These are phyloP conservation scores for Dryas iulia DNA, from an alignment of 1,140 invertebrate species.

Conservation along the genomic window DNA sequence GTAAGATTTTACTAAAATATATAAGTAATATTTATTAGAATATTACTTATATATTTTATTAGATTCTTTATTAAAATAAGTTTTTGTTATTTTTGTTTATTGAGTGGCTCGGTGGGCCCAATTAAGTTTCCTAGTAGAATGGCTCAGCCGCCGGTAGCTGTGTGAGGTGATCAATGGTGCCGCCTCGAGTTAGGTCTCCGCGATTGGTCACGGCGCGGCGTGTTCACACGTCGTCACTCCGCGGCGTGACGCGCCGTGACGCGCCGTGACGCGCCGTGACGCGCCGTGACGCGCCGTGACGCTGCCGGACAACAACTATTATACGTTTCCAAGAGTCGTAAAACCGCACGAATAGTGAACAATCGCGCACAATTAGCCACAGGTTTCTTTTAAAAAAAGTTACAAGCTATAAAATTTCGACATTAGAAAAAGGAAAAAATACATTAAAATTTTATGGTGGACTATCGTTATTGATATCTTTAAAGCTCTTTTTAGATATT, in stretches of 20 bases:
- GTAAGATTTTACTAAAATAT: too few relatives aligned
- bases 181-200: constrained; percentile 1
- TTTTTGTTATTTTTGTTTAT: neutral
- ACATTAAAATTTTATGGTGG: too few relatives aligned
- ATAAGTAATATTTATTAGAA: too few relatives aligned
- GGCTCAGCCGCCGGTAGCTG: constrained; percentile 6
- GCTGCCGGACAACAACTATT: neutral
- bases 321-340: neutral
- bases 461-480: too few relatives aligned
- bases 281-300: constrained; percentile 1
- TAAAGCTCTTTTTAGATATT: too few relatives aligned
- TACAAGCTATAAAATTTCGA: neutral
- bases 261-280: constrained; percentile 14
- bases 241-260: constrained; percentile 1
- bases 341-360: neutral
- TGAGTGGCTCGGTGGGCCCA: neutral
- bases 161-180: constrained; percentile 16
- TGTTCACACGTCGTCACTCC: constrained; percentile 20
- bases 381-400: neutral
- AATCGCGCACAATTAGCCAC: constrained; percentile 8
- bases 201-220: constrained; percentile 19
- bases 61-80: neutral
- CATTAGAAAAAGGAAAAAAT: too few relatives aligned
- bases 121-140: constrained; percentile 2
- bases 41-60: too few relatives aligned